Conservation (phyloP, 2,797 vertebrate genomes). For the Anniella stebbinsi region DNA sequence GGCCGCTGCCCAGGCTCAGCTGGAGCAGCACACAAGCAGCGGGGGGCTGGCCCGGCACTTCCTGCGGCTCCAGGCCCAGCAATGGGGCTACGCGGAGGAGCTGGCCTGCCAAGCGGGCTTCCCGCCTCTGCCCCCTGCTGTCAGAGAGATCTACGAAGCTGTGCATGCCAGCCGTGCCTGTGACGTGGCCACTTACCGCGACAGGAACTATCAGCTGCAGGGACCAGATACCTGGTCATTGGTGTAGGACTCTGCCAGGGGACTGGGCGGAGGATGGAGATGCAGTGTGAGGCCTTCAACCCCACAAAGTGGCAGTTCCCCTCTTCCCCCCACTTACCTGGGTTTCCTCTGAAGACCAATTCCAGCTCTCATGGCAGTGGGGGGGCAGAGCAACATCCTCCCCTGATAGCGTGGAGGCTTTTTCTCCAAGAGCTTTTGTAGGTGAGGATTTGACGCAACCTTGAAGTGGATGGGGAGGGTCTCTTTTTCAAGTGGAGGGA, state of each 20-base stretch:
- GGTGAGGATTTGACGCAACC: neutral
- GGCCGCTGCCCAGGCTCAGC: constrained; percentile 54
- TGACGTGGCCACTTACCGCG: neutral
- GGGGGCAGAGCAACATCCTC: neutral
- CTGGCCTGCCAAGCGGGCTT: constrained; percentile 76
- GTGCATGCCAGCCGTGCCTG: neutral
- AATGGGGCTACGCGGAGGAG: constrained; percentile 81
- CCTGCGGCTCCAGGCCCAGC: constrained; percentile 72
- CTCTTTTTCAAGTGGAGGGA: neutral
- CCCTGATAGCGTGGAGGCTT: too few species aligned
- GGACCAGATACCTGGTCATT: constrained; percentile 22
- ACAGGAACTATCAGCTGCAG: constrained; percentile 35
- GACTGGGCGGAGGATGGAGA: neutral
- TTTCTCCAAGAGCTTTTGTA: neutral
- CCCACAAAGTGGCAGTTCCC: too few species aligned
- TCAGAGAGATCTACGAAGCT: constrained; percentile 75
- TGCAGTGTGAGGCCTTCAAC: neutral
- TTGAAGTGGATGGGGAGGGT: neutral
- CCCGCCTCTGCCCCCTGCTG: constrained; percentile 65
- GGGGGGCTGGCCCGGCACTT: constrained; percentile 76
- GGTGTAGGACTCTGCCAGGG: neutral
- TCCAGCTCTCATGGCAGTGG: too few species aligned
- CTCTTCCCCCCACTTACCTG: neutral
- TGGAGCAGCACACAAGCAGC: constrained; percentile 43
- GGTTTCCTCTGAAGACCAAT: neutral